Evolutionary conservation across 2,888 invertebrate species (phyloP).

Genomic region (Leucozona laternaria): DNA sequence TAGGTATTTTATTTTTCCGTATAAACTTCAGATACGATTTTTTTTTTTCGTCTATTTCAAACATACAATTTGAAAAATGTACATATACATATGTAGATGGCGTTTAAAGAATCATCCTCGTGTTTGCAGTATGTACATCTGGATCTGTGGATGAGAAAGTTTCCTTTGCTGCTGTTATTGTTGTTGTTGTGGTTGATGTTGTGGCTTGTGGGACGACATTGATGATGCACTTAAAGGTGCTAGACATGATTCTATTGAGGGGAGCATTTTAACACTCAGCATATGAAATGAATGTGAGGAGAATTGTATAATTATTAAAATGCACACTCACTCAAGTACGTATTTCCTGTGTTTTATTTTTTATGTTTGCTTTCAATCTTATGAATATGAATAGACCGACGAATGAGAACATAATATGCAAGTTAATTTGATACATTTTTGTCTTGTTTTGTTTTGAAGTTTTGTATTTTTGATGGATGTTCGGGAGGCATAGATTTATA

Average conservation of each 20-base stretch:
- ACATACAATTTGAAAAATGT: conserved; percentile 16
- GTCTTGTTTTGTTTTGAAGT: not conserved
- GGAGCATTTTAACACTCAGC: conserved; percentile 23
- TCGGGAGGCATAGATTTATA: not conserved
- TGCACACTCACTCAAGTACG: conserved; percentile 28
- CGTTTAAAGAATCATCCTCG: conserved; percentile 8
- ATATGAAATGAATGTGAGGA: conserved; percentile 29
- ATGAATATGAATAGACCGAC: not conserved
- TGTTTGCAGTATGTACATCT: conserved; percentile 11
- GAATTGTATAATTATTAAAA: conserved; percentile 30
- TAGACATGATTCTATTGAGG: conserved; percentile 26
- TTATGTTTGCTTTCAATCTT: conserved; percentile 15
- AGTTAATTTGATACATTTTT: conserved; percentile 28
- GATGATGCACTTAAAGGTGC: conserved; percentile 28
- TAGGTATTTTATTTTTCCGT: conserved; percentile 42
- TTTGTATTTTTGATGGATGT: conserved; percentile 7
- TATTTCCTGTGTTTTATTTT: conserved; percentile 26
- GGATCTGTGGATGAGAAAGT: conserved; percentile 27
- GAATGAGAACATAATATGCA: not conserved
- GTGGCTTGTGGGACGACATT: not conserved
- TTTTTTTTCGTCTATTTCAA: not conserved
- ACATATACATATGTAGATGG: not conserved
- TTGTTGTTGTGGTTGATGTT: not conserved
- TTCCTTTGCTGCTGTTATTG: conserved; percentile 7
- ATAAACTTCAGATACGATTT: conserved; percentile 32